Evolutionary conservation across 2,888 invertebrate genomes (phyloP), one percentile per base, ranked within the genome.

Genomic region (Yponomeuta cagnagella): DNA sequence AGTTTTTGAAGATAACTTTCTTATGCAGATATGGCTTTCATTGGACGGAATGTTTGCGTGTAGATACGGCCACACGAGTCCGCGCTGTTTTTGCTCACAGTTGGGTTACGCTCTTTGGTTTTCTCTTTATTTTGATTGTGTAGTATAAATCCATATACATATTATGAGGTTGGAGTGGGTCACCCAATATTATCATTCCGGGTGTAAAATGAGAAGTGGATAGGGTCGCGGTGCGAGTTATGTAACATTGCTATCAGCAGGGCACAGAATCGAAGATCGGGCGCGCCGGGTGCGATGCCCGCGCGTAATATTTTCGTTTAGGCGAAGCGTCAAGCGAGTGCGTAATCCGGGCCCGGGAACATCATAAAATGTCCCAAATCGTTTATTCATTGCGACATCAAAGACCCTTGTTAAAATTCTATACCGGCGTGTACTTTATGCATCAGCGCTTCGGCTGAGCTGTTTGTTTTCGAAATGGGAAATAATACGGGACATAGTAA

Each of bases 331-430:
- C 68, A 68, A 66, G 37, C 33, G n/a, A 68, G 68, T 68, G 68
- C 68, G 70, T 86, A 84, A 87, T 80, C 81, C 82, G 80, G 82
- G 77, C 73, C 79, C 80, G 77, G 75, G 75, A 69, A 76, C 74
- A 80, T 82, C 84, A 82, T 87, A 86, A 88, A 88, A 80, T 80
- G 83, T 77, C 82, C 82, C 78, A 79, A 81, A 88, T 87, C 85
- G 87, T 85, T 86, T 87, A 88, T 88, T 88, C 88, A 89, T 87
- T 82, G 86, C 83, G 82, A 82, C 83, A 86, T 88, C 83, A 86
- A 80, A 79, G 79, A 78, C 78, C 81, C 86, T 84, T 81, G 83
- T 85, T 87, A 82, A 86, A 82, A 85, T 86, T 87, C 84, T 82
- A 83, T 84, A 83, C 79, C 80, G 68, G 9, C 23, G 12, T 15